phyloP scores from a whole-genome alignment of 2,888 invertebrate species.

The Acronicta psi region DNA sequence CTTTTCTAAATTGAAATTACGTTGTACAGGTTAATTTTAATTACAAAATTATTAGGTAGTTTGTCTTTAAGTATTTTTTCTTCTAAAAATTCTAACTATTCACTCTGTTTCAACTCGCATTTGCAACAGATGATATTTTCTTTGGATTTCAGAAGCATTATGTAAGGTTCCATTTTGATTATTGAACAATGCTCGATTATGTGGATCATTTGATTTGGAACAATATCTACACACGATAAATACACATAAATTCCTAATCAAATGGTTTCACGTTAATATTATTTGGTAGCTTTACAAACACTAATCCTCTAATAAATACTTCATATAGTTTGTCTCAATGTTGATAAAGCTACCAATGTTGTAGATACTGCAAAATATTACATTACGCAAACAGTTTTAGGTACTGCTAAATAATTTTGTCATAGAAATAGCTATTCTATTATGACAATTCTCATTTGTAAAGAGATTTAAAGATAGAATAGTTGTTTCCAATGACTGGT shows the following conservation, averaged over 20 bases:
- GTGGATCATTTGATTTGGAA: slow-evolving; percentile 67
- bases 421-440: slow-evolving; percentile 62
- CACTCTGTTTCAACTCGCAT: slow-evolving; percentile 80
- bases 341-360: slow-evolving; percentile 68
- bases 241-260: slow-evolving; percentile 59
- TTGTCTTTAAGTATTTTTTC: slow-evolving; percentile 58
- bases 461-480: slow-evolving; percentile 46
- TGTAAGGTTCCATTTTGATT: slow-evolving; percentile 77
- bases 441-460: not conserved
- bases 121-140: slow-evolving; percentile 79
- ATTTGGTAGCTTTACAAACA: slow-evolving; percentile 66
- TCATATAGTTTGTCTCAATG: slow-evolving; percentile 15
- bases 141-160: slow-evolving; percentile 80
- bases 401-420: slow-evolving; percentile 65
- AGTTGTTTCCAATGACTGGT: slow-evolving; percentile 67
- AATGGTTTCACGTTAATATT: slow-evolving; percentile 61
- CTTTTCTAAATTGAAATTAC: slow-evolving; percentile 65
- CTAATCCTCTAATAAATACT: not conserved
- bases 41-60: slow-evolving; percentile 54
- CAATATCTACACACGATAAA: slow-evolving; percentile 16
- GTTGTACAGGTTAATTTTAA: slow-evolving; percentile 66
- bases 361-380: slow-evolving; percentile 71
- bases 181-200: slow-evolving; percentile 63
- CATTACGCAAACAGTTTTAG: slow-evolving; percentile 68
- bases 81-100: slow-evolving; percentile 71